A percentile compares a stretch with the other conserved stretches of the same genome.
Conservation (phyloP, 1,140 invertebrate species). For the Magallana ariakensis region DNA sequence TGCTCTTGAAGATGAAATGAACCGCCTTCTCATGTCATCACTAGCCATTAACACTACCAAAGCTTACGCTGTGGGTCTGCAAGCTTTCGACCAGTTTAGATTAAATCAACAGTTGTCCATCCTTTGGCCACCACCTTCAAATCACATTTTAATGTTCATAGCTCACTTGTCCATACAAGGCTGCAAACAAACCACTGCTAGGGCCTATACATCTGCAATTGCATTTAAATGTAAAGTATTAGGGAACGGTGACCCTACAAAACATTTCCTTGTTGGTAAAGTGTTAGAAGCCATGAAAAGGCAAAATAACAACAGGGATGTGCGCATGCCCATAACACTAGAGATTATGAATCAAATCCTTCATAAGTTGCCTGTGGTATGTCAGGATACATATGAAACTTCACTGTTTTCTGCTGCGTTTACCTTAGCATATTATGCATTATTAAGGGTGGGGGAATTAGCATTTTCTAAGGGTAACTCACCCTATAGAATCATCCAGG, state of each 20-base stretch:
- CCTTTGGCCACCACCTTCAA: conserved; percentile 36
- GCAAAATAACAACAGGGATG: not conserved
- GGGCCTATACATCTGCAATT: conserved; percentile 37
- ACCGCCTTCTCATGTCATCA: conserved; percentile 28
- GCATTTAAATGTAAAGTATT: conserved; percentile 33
- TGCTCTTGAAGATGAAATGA: conserved; percentile 38
- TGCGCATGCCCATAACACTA: conserved; percentile 36
- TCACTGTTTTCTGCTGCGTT: conserved; percentile 37
- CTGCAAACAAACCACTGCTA: conserved; percentile 22
- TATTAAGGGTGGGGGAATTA: conserved; percentile 36
- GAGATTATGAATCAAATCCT: conserved; percentile 34
- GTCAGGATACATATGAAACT: conserved; percentile 29
- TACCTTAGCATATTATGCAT: conserved; percentile 31
- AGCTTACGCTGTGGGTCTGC: too few relatives aligned
- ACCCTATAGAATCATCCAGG: not conserved
- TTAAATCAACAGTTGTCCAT: not conserved
- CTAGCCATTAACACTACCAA: conserved; percentile 16
- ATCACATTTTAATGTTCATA: conserved; percentile 40
- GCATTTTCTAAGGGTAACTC: not conserved
- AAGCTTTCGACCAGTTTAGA: conserved; percentile 2
- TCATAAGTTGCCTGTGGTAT: not conserved
- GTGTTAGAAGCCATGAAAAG: conserved; percentile 36
- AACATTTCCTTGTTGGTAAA: conserved; percentile 46
- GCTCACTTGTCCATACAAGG: conserved; percentile 30
- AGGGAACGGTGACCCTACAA: not conserved